A percentile compares a stretch with the other conserved stretches of the same genome.
Conservation (phyloP, 2,113 vertebrate species). For the Dolichotis patagonum region DNA sequence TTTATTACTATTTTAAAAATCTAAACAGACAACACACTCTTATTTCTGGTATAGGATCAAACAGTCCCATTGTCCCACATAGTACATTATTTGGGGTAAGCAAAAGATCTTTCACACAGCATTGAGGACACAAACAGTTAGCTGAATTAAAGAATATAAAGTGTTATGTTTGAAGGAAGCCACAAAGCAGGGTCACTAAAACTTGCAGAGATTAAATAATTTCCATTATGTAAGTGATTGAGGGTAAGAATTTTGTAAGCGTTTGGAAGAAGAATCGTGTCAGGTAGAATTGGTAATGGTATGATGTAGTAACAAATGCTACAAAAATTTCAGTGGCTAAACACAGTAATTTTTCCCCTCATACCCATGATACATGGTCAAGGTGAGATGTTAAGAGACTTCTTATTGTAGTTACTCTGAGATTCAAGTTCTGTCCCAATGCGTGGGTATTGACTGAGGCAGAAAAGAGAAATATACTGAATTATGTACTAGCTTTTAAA, state of each 20-base stretch:
- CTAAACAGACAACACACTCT: background rate
- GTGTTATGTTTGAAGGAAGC: background rate
- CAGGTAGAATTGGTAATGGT: background rate
- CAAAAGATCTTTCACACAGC: background rate
- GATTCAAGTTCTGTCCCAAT: background rate
- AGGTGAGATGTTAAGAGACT: background rate
- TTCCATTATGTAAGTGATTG: background rate
- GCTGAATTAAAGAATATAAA: background rate
- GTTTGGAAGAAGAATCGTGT: background rate
- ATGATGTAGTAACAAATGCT: background rate
- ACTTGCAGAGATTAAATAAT: background rate
- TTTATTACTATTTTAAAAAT: conserved; percentile 18
- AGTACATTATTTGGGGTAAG: background rate
- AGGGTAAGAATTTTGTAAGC: background rate
- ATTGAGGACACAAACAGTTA: background rate
- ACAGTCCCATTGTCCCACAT: background rate
- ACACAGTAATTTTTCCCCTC: background rate
- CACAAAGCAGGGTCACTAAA: background rate
- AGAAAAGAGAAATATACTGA: background rate
- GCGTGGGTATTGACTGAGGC: background rate
- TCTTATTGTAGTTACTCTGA: background rate
- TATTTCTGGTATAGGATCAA: background rate
- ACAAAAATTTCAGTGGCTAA: background rate
- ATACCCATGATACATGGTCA: background rate
- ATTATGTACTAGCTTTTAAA: background rate